Percentiles rank a stretch among this genome's conserved stretches.
These are phyloP conservation scores for Trogon melanurus DNA, from an alignment of 2,113 vertebrate species.

Conservation along the genomic window DNA sequence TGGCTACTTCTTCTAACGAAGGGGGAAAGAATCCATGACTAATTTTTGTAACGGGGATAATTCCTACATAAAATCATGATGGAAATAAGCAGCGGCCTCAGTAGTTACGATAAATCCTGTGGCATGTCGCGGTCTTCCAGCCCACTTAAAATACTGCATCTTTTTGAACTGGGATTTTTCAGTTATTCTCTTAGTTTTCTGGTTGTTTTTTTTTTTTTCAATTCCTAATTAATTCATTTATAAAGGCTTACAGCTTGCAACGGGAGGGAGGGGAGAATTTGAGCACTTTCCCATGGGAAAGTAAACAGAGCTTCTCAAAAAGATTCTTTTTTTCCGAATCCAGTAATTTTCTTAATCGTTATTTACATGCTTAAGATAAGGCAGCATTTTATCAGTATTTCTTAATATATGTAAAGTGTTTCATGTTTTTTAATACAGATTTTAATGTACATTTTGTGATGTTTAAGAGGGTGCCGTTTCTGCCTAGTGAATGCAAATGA, in stretches of 20 bases:
- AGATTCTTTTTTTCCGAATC: background rate
- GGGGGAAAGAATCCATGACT: background rate
- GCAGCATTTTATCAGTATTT: background rate
- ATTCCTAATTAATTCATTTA: slow-evolving; percentile 1
- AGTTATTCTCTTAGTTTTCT: background rate
- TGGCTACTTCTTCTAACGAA: background rate
- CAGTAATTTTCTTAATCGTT: background rate
- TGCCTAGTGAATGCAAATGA: background rate
- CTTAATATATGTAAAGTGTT: background rate
- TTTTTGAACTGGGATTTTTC: background rate
- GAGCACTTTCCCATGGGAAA: slow-evolving; percentile 49
- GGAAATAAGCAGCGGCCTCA: background rate
- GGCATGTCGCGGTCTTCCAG: background rate
- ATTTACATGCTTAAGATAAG: background rate
- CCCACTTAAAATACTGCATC: background rate
- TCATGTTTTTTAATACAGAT: background rate
- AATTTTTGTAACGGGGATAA: background rate
- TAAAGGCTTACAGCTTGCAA: slow-evolving; percentile 17
- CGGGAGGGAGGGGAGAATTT: background rate
- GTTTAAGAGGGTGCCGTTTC: background rate
- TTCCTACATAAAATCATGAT: background rate
- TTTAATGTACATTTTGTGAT: background rate
- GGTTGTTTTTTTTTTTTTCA: background rate
- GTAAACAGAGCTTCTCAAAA: background rate
- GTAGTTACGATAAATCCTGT: background rate